phyloP scores from a whole-genome alignment of 1,140 invertebrate genomes.

The Zaprionus vittiger region DNA sequence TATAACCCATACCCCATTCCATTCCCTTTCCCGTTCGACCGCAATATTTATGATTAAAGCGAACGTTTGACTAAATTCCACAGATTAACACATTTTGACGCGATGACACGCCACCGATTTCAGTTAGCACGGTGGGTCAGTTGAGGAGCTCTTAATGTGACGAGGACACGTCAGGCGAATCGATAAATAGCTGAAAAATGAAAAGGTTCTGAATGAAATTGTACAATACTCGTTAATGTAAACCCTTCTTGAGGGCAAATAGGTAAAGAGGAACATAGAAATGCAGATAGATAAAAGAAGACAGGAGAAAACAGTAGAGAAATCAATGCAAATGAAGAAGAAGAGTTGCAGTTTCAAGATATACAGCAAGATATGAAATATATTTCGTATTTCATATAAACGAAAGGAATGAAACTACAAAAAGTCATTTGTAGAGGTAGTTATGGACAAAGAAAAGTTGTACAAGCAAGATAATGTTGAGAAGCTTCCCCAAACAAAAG shows the following conservation, averaged over 20 bases:
- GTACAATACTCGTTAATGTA: no score
- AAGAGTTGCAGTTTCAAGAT: no score
- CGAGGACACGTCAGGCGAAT: slow-evolving; percentile 53
- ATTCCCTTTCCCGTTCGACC: not conserved
- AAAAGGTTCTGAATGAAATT: not conserved
- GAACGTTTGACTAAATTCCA: slow-evolving; percentile 69
- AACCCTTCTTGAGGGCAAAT: no score
- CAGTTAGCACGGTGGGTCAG: slow-evolving; percentile 6
- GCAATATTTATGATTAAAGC: slow-evolving; percentile 71
- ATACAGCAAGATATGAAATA: no score
- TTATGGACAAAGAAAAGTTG: no score
- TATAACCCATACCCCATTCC: not conserved
- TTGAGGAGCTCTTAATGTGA: slow-evolving; percentile 50
- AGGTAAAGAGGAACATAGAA: not conserved
- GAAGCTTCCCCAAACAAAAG: no score
- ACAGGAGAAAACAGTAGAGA: no score
- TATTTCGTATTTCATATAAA: no score
- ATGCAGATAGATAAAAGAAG: not conserved
- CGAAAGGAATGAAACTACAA: no score
- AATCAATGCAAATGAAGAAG: no score
- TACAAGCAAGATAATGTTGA: no score
- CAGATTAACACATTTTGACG: slow-evolving; percentile 75
- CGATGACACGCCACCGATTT: slow-evolving; percentile 62
- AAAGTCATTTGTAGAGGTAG: no score
- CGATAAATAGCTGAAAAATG: slow-evolving; percentile 10